These are phyloP conservation scores for Ceraclea dissimilis DNA, from an alignment of 2,888 invertebrate genomes.

Conservation along the genomic window DNA sequence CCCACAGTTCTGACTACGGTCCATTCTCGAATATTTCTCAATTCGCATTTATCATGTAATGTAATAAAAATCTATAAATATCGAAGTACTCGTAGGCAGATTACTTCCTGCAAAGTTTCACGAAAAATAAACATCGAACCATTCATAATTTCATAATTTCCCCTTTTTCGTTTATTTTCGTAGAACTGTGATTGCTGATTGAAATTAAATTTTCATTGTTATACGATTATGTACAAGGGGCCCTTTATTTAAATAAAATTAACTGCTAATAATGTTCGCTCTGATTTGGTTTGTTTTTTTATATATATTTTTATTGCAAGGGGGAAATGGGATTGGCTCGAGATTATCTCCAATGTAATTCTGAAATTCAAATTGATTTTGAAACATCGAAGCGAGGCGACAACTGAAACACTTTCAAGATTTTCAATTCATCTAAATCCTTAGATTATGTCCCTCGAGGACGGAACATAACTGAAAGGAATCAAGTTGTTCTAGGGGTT, in stretches of 20 bases:
- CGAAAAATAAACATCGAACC: no score
- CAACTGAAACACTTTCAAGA: background rate
- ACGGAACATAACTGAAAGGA: background rate
- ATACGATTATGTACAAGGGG: background rate
- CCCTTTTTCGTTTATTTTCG: no score
- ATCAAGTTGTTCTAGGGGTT: no score
- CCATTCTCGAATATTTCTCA: no score
- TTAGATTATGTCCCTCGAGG: background rate
- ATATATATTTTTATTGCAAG: background rate
- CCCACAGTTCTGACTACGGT: no score
- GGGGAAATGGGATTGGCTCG: background rate
- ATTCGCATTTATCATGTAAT: no score
- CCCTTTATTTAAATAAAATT: constrained; percentile 1
- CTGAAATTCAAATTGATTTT: background rate
- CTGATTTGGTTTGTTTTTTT: background rate
- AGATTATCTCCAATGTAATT: background rate
- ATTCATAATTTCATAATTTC: no score
- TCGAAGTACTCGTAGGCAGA: no score
- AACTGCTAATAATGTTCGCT: background rate
- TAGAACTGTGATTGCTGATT: background rate
- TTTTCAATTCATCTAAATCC: background rate
- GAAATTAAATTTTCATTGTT: background rate
- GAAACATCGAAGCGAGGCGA: background rate
- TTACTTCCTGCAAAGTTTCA: no score
- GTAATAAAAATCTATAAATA: no score